Conservation (phyloP, 2,113 vertebrate genomes). For the Anser brachyrhynchus region DNA sequence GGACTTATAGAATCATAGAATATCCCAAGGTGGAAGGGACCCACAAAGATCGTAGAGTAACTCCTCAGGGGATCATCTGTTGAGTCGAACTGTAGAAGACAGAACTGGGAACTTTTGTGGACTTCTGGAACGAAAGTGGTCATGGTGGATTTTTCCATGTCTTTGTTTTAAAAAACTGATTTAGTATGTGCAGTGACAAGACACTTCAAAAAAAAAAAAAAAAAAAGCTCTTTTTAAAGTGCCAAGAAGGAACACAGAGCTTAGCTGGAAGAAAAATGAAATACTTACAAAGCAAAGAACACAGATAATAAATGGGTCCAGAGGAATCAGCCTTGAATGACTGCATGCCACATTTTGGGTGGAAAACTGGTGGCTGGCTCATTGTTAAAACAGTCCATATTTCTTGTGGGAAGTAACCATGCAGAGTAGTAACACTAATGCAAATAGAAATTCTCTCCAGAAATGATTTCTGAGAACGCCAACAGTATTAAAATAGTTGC, state of each 20-base stretch:
- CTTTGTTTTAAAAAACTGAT: background rate
- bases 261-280: background rate
- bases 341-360: background rate
- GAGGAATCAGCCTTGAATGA: background rate
- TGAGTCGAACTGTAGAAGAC: background rate
- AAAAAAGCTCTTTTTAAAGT: background rate
- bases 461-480: constrained; percentile 45
- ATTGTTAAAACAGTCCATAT: constrained; percentile 59
- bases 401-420: constrained; percentile 56
- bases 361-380: constrained; percentile 26
- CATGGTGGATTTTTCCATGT: background rate
- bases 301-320: background rate
- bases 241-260: background rate
- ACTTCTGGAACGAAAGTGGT: background rate
- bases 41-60: background rate
- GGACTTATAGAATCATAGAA: background rate
- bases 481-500: constrained; percentile 41
- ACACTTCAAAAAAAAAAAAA: background rate
- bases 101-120: background rate
- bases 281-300: background rate
- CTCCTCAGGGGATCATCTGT: background rate
- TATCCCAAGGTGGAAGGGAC: background rate
- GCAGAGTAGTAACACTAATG: constrained; percentile 57
- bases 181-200: background rate
- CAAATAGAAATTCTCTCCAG: constrained; percentile 52